Conservation (phyloP, 2,113 vertebrate genomes). For the Gobiocypris rarus region DNA sequence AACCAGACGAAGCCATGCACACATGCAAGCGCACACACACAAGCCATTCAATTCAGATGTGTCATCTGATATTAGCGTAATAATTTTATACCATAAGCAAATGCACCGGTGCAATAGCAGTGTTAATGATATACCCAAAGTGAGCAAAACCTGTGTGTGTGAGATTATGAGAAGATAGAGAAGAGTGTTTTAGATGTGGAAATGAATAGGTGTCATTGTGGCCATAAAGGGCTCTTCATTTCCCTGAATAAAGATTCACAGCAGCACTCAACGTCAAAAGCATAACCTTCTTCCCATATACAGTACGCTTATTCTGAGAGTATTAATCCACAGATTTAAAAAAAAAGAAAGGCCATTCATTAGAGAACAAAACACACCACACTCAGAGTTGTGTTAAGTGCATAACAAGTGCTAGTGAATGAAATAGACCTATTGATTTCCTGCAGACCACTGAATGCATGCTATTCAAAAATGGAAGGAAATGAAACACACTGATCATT, state of each 20-base stretch:
- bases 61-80: not conserved
- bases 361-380: constrained; percentile 22
- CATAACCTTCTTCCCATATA: constrained; percentile 44
- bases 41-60: not conserved
- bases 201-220: constrained; percentile 33
- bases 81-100: not conserved
- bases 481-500: not conserved
- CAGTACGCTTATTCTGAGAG: constrained; percentile 10
- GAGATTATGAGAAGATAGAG: constrained; percentile 17
- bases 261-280: constrained; percentile 13
- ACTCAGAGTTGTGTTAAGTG: constrained; percentile 34
- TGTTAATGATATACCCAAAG: not conserved
- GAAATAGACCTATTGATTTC: not conserved
- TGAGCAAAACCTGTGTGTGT: not conserved
- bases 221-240: constrained; percentile 34
- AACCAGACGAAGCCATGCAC: not conserved
- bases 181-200: constrained; percentile 29
- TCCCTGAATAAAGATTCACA: constrained; percentile 14
- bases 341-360: constrained; percentile 43
- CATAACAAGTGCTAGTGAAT: constrained; percentile 22
- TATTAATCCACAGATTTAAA: constrained; percentile 38
- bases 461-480: not conserved
- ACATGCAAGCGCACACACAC: constrained; percentile 7
- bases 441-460: not conserved
- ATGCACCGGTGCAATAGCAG: not conserved